Conservation (phyloP, 2,888 invertebrate species). For the Leuctra nigra region DNA sequence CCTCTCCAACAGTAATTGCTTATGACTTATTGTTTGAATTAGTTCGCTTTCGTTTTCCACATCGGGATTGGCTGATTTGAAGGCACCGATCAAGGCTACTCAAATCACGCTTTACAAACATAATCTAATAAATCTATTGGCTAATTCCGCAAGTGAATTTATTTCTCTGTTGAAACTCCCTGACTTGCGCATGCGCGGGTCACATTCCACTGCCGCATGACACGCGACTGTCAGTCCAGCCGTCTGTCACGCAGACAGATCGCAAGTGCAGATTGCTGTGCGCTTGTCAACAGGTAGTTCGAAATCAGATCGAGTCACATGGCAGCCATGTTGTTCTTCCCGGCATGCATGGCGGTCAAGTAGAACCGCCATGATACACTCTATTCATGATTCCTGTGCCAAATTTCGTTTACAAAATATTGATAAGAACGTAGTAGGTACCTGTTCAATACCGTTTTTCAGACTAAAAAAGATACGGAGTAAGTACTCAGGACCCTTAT, state of each 20-base stretch:
- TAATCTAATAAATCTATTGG: not conserved
- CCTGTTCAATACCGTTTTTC: too few species aligned
- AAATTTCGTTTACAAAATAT: too few species aligned
- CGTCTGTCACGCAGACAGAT: not conserved
- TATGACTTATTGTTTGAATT: too few species aligned
- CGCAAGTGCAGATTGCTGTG: not conserved
- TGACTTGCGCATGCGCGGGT: not conserved
- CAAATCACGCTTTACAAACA: not conserved
- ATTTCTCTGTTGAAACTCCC: not conserved
- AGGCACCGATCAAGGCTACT: constrained; percentile 7
- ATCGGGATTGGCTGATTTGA: too few species aligned
- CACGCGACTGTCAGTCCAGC: not conserved
- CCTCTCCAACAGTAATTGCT: too few species aligned
- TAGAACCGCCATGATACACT: too few species aligned
- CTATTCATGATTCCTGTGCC: too few species aligned
- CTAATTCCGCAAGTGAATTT: not conserved
- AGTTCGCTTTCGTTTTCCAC: constrained; percentile 4
- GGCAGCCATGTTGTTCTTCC: too few species aligned
- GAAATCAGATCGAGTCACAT: not conserved
- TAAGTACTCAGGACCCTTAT: too few species aligned
- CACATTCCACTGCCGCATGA: not conserved
- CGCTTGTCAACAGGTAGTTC: not conserved
- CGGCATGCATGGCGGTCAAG: too few species aligned
- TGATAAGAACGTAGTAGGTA: too few species aligned
- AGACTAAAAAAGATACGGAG: too few species aligned